Evolutionary conservation across 2,113 vertebrate species (phyloP).

Genomic region (Potamarius usumacintae): DNA sequence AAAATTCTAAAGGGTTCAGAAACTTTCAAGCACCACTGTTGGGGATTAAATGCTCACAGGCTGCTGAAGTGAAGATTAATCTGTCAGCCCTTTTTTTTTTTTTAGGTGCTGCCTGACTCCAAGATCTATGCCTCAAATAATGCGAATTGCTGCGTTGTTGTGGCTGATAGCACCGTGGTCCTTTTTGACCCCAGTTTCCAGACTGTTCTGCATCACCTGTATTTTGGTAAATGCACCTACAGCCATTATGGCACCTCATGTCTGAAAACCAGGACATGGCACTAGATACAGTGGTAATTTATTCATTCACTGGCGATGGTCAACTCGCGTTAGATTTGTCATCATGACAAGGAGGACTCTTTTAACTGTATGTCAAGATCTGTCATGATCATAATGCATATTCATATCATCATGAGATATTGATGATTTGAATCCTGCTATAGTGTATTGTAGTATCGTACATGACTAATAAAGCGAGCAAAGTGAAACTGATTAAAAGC

Average conservation of each 20-base stretch:
- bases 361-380: not conserved
- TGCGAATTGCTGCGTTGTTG: conserved; percentile 78
- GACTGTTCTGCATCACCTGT: conserved; percentile 79
- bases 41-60: no score
- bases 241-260: not conserved
- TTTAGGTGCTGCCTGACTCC: conserved; percentile 76
- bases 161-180: conserved; percentile 81
- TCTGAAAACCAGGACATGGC: not conserved
- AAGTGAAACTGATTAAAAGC: not conserved
- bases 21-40: no score
- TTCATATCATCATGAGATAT: not conserved
- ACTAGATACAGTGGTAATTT: not conserved
- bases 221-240: conserved; percentile 77
- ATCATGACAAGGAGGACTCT: not conserved
- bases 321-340: no score
- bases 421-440: not conserved
- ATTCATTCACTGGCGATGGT: not conserved
- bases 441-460: not conserved
- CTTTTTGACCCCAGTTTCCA: conserved; percentile 85
- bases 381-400: not conserved
- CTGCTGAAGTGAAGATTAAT: not conserved
- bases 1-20: no score
- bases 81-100: not conserved
- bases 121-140: conserved; percentile 73
- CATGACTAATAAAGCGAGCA: not conserved